These are phyloP conservation scores for Ptyas mucosa DNA, from an alignment of 2,113 vertebrate species.

Conservation along the genomic window DNA sequence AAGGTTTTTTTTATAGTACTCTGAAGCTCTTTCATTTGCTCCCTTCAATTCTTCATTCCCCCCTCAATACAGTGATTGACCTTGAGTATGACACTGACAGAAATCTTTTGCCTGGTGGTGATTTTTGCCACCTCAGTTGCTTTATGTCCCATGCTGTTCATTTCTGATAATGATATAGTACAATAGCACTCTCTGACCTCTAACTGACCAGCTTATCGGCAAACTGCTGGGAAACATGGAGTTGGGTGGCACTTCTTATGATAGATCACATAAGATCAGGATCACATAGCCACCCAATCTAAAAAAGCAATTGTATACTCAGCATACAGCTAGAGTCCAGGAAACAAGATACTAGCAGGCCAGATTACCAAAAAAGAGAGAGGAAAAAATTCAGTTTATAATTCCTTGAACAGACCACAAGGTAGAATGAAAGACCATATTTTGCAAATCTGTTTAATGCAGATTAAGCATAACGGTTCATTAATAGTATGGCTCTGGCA, in stretches of 20 bases:
- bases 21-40: conserved; percentile 11
- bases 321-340: background rate
- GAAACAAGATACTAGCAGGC: background rate
- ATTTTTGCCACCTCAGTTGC: conserved; percentile 7
- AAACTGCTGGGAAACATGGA: background rate
- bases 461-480: background rate
- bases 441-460: background rate
- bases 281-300: background rate
- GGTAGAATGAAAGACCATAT: background rate
- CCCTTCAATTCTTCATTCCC: background rate
- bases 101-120: background rate
- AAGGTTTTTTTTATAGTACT: conserved; percentile 17
- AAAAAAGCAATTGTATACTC: background rate
- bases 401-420: background rate
- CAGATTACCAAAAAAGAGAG: background rate
- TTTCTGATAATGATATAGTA: conserved; percentile 4
- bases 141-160: conserved; percentile 2
- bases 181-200: background rate
- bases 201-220: background rate
- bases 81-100: conserved; percentile 5
- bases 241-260: background rate
- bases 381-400: background rate
- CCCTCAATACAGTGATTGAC: background rate
- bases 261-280: background rate
- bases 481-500: background rate